Conservation (phyloP, 2,797 vertebrate genomes). For the Chelon auratus region DNA sequence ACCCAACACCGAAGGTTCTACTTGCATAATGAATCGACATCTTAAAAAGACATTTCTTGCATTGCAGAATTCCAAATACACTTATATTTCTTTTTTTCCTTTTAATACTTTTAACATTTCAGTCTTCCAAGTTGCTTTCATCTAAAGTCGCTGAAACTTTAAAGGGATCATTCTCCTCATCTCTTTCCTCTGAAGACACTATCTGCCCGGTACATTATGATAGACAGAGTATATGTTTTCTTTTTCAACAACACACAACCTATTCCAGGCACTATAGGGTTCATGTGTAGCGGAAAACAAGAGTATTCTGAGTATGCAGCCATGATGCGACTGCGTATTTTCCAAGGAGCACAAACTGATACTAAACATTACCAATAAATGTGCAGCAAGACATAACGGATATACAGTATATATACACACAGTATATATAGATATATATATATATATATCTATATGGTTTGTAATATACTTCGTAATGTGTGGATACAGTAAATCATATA, state of each 20-base stretch:
- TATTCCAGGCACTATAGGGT: conserved; percentile 69
- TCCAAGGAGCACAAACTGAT: conserved; percentile 47
- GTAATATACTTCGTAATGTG: conserved; percentile 55
- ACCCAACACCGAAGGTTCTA: conserved; percentile 30
- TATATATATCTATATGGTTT: conserved; percentile 33
- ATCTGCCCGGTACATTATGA: conserved; percentile 19
- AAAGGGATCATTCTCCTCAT: conserved; percentile 18
- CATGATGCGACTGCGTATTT: conserved; percentile 26
- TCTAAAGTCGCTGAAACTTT: conserved; percentile 14
- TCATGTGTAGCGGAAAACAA: conserved; percentile 44
- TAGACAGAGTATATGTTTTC: conserved; percentile 8
- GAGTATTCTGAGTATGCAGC: conserved; percentile 32
- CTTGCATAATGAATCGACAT: conserved; percentile 48
- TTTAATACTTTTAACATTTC: not conserved
- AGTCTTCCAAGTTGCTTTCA: not conserved
- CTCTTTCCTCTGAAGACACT: conserved; percentile 9
- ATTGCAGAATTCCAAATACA: conserved; percentile 27
- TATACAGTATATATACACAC: conserved; percentile 34
- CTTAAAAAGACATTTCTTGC: conserved; percentile 24
- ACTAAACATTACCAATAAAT: conserved; percentile 50
- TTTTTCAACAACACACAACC: conserved; percentile 29
- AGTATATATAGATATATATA: not conserved
- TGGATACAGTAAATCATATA: conserved; percentile 34
- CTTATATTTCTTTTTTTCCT: not conserved
- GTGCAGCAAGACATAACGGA: conserved; percentile 50